These are phyloP conservation scores for Oxygymnocypris stewartii DNA, from an alignment of 2,113 vertebrate species.

Conservation along the genomic window DNA sequence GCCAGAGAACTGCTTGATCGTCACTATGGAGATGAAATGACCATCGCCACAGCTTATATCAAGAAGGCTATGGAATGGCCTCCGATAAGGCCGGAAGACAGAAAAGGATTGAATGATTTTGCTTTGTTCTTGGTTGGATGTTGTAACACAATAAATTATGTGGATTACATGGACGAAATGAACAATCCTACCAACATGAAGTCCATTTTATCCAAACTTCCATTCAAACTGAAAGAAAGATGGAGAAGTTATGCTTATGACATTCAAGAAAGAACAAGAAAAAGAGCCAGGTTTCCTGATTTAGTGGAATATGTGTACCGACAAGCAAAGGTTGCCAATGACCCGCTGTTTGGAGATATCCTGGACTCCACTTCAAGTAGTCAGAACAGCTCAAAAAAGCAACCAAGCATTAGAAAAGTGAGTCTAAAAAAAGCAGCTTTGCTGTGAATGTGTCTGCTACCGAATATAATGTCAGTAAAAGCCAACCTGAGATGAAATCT, in stretches of 20 bases:
- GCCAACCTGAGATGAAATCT: constrained; percentile 8
- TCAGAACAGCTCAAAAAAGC: too few species aligned
- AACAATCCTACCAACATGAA: too few species aligned
- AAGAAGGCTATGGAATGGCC: constrained; percentile 33
- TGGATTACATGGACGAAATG: too few species aligned
- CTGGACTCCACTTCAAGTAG: too few species aligned
- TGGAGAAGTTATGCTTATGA: not conserved
- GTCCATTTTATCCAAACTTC: too few species aligned
- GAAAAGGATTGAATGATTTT: constrained; percentile 14
- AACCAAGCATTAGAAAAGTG: too few species aligned
- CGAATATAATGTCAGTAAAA: not conserved
- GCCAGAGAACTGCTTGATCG: too few species aligned
- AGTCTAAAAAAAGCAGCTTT: too few species aligned
- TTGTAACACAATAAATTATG: not conserved
- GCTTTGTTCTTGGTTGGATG: constrained; percentile 24
- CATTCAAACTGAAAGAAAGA: not conserved
- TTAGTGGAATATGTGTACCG: too few species aligned
- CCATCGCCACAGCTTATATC: constrained; percentile 13
- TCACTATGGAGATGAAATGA: too few species aligned
- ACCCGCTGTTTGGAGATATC: too few species aligned
- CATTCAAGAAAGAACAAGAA: constrained; percentile 2
- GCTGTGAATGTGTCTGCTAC: not conserved
- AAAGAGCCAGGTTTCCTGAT: not conserved
- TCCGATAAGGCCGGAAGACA: constrained; percentile 22
- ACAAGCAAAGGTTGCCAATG: too few species aligned